These are phyloP conservation scores for Ecdyonurus torrentis DNA, from an alignment of 2,888 invertebrate genomes.

Conservation along the genomic window DNA sequence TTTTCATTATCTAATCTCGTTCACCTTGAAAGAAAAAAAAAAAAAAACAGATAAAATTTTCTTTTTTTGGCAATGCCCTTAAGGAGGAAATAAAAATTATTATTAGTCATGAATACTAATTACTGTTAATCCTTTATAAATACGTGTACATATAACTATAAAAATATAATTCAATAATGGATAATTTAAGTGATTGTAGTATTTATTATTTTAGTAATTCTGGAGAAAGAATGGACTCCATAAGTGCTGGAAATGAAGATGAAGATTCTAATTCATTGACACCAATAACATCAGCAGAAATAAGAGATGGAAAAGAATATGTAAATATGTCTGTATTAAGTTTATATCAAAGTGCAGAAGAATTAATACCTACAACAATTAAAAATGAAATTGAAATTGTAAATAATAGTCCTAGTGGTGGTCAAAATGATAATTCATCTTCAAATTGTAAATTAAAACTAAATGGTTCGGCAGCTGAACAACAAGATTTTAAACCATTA, in stretches of 20 bases:
- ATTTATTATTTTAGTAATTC: background rate
- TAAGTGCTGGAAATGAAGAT: no score
- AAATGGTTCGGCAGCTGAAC: background rate
- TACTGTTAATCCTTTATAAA: background rate
- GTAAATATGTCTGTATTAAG: background rate
- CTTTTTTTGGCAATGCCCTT: no score
- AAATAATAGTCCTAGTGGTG: background rate
- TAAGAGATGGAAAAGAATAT: background rate
- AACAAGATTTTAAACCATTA: no score
- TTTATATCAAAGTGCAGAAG: background rate
- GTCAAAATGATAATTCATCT: background rate
- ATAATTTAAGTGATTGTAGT: background rate
- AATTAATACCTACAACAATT: background rate
- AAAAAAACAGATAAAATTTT: no score
- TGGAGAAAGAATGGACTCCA: background rate
- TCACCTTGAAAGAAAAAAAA: background rate
- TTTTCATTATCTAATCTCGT: background rate
- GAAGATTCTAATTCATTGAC: background rate
- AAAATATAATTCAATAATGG: background rate
- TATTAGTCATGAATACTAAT: no score
- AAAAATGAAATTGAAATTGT: background rate
- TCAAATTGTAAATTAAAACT: background rate
- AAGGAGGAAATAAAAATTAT: no score
- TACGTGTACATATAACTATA: background rate
- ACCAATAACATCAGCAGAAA: background rate